Percentiles rank a stretch among this genome's conserved stretches.
phyloP scores from a whole-genome alignment of 2,888 invertebrate genomes.

The Operophtera brumata region DNA sequence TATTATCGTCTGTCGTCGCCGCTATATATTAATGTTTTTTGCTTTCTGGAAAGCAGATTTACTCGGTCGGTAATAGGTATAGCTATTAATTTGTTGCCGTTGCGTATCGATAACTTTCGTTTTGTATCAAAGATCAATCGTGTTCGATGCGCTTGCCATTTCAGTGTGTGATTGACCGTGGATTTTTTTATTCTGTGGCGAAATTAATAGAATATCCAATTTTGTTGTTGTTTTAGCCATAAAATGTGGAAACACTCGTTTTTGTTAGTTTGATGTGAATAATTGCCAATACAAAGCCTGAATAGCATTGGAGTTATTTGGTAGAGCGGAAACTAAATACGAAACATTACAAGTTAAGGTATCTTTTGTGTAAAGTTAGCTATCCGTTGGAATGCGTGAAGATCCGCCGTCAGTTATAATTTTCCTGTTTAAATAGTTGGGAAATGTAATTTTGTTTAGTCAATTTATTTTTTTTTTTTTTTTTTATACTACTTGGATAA shows the following conservation, averaged over 20 bases:
- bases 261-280: too few relatives aligned
- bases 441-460: too few relatives aligned
- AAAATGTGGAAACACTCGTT: too few relatives aligned
- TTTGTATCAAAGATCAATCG: slow-evolving; percentile 22
- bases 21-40: too few relatives aligned
- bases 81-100: slow-evolving; percentile 9
- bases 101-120: slow-evolving; percentile 25
- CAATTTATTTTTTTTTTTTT: too few relatives aligned
- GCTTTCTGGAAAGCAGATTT: neutral
- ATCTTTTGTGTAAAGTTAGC: neutral
- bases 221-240: too few relatives aligned
- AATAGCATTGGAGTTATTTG: slow-evolving; percentile 1
- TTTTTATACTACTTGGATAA: too few relatives aligned
- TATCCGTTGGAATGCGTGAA: neutral
- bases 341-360: neutral
- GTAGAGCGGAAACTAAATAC: neutral
- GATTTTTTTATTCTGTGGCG: neutral
- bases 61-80: neutral
- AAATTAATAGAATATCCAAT: neutral
- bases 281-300: neutral
- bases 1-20: too few relatives aligned
- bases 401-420: neutral
- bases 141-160: slow-evolving; percentile 29
- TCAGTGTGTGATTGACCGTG: neutral
- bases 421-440: too few relatives aligned